Percentiles rank a stretch among this genome's conserved stretches.
phyloP scores from a whole-genome alignment of 2,113 vertebrate species.

The Brachirus orientalis region DNA sequence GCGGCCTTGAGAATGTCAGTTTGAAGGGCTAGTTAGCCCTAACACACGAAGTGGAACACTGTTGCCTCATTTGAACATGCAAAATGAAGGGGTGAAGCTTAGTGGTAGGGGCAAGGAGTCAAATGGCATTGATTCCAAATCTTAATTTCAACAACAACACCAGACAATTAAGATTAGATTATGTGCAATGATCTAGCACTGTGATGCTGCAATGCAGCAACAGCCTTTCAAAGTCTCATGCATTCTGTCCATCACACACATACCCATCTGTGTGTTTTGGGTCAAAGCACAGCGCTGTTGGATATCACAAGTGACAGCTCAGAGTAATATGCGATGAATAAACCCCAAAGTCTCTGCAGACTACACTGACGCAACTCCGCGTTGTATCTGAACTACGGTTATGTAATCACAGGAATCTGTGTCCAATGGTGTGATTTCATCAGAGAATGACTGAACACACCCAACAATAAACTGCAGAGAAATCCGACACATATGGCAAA shows the following conservation, averaged over 20 bases:
- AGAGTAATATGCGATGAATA: slow-evolving; percentile 17
- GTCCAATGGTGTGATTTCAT: slow-evolving; percentile 65
- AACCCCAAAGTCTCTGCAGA: slow-evolving; percentile 29
- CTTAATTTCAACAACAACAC: too few species aligned
- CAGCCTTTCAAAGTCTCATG: background rate
- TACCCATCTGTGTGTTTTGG: slow-evolving; percentile 7
- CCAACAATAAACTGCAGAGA: slow-evolving; percentile 39
- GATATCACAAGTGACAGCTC: slow-evolving; percentile 8
- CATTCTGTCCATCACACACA: background rate
- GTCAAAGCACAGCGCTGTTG: background rate
- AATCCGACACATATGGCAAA: slow-evolving; percentile 25
- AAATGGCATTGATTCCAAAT: too few species aligned
- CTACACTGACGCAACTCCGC: slow-evolving; percentile 50
- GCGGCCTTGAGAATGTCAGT: too few species aligned
- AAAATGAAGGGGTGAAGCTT: too few species aligned
- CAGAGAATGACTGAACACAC: slow-evolving; percentile 45
- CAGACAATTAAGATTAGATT: too few species aligned
- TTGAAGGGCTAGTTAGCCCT: too few species aligned
- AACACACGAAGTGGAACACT: too few species aligned
- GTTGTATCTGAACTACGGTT: slow-evolving; percentile 45
- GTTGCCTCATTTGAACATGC: too few species aligned
- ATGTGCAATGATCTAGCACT: too few species aligned
- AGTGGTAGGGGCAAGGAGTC: too few species aligned
- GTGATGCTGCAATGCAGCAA: too few species aligned
- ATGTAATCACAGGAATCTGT: slow-evolving; percentile 55